Base-by-base conservation (phyloP, 2,113 vertebrate species). In the Phaetusa simplex region DNA sequence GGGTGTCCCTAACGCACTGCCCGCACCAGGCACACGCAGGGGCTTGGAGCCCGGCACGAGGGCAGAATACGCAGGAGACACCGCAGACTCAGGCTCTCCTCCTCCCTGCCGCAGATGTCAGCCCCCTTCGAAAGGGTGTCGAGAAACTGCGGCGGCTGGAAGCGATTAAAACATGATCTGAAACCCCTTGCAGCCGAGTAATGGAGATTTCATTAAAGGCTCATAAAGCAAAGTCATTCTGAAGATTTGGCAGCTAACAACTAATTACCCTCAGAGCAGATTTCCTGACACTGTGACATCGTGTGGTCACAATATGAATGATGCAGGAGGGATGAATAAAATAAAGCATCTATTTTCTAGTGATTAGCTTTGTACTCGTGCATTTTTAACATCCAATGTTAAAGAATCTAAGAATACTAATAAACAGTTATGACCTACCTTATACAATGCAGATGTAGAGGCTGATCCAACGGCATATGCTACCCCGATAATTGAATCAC, bases 391-490 rank as follows among this genome's bases (percentile, higher is more conserved):
- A 58, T 4, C 34, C 36, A 21, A 0, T 2, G 24, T 10, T 5
- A n/a, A 64, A 29, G 58, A 47, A 14, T 8, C 4, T 0, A 59
- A 55, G 42, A n/a, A 38, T 9, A 22, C 65, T 32, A 62, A 34
- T 16, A 22, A 64, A 45, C 47, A 18, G 27, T 3, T 30, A 49
- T 4, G 42, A 70, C 97, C 82, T 81, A 99, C 99, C 99, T 99
- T 99, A 69, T 99, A 99, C 8, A 99, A 94, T 2, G 99, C 99
- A 30, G 99, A 99, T 0, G 99, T 99, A 20, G 99, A 99, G 82
- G 99, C 99, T 8, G 99, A 99, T 76, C 99, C 99, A 73, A 99
- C 99, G 16, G 99, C 99, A 73, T 99, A 98, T 2, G 99, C 99
- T 78, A 99, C 99, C 21, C 99, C 99, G 43, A 99, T 98, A 95